phyloP scores from a whole-genome alignment of 2,888 invertebrate species.

The Netelia fuscicornis region DNA sequence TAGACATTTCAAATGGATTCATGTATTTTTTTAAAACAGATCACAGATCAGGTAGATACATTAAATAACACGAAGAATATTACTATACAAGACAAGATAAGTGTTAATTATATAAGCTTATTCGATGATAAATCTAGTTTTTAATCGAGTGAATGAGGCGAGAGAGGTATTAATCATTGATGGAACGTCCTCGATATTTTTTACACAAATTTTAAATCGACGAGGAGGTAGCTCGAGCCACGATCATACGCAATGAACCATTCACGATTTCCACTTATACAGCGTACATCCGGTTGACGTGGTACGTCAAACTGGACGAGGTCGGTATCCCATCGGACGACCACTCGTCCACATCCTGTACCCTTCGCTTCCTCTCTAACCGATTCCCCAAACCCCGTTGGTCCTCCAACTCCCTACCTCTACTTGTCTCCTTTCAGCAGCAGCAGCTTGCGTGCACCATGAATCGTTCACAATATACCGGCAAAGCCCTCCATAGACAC shows the following conservation, averaged over 20 bases:
- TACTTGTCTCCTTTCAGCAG: conserved; percentile 44
- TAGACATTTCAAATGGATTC: neutral
- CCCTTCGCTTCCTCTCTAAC: conserved; percentile 31
- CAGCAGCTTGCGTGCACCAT: conserved; percentile 16
- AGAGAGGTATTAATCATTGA: conserved; percentile 23
- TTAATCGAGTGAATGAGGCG: conserved; percentile 20
- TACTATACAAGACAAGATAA: neutral
- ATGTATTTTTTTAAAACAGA: neutral
- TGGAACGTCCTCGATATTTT: conserved; percentile 26
- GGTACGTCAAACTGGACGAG: conserved; percentile 55
- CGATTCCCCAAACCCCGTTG: neutral
- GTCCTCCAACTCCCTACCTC: neutral
- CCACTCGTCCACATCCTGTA: conserved; percentile 49
- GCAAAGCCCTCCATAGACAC: conserved; percentile 57
- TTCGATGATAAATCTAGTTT: conserved; percentile 1
- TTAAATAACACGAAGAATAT: neutral
- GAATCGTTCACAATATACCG: conserved; percentile 53
- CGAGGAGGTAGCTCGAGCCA: conserved; percentile 15
- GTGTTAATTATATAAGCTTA: neutral
- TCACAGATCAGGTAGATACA: neutral
- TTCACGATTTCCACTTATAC: conserved; percentile 33
- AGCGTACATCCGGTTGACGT: conserved; percentile 27
- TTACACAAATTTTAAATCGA: conserved; percentile 34
- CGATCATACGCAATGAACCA: conserved; percentile 20
- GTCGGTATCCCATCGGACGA: conserved; percentile 54